Evolutionary conservation across 2,113 vertebrate species (phyloP).

Genomic region (Dolichotis patagonum): DNA sequence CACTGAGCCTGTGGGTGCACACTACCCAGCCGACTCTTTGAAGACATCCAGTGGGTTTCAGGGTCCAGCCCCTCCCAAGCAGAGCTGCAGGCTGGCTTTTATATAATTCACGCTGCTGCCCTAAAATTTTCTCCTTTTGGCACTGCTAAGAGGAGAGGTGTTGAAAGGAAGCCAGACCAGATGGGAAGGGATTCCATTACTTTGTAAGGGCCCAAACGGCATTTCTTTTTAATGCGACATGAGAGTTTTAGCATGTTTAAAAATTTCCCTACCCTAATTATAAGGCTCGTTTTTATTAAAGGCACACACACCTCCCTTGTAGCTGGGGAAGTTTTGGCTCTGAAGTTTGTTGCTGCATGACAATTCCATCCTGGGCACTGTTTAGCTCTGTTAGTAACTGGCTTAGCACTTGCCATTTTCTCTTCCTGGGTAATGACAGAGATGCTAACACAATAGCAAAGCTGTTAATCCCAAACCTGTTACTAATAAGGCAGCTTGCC

Average conservation of each 20-base stretch:
- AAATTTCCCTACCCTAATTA: slow-evolving; percentile 75
- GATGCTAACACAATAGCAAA: slow-evolving; percentile 71
- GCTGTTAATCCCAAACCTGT: slow-evolving; percentile 77
- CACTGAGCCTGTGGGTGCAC: not conserved
- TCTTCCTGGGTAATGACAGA: slow-evolving; percentile 71
- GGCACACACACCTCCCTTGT: slow-evolving; percentile 73
- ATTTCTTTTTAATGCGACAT: slow-evolving; percentile 84
- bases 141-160: slow-evolving; percentile 69
- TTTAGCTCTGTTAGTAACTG: slow-evolving; percentile 76
- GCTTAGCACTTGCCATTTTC: slow-evolving; percentile 77
- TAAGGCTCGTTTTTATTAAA: slow-evolving; percentile 81
- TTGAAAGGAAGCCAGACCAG: slow-evolving; percentile 84
- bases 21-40: not conserved
- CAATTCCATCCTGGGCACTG: not conserved
- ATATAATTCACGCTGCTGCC: slow-evolving; percentile 74
- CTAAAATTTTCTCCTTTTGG: slow-evolving; percentile 76
- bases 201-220: slow-evolving; percentile 84
- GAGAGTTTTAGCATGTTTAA: slow-evolving; percentile 84
- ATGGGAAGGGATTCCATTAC: slow-evolving; percentile 85
- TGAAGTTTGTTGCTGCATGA: not conserved
- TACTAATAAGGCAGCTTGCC: slow-evolving; percentile 70
- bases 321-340: slow-evolving; percentile 77
- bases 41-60: not conserved
- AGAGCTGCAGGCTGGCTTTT: slow-evolving; percentile 68
- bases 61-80: not conserved